Conservation (phyloP, 2,113 vertebrate species). For the Apteryx mantelli region DNA sequence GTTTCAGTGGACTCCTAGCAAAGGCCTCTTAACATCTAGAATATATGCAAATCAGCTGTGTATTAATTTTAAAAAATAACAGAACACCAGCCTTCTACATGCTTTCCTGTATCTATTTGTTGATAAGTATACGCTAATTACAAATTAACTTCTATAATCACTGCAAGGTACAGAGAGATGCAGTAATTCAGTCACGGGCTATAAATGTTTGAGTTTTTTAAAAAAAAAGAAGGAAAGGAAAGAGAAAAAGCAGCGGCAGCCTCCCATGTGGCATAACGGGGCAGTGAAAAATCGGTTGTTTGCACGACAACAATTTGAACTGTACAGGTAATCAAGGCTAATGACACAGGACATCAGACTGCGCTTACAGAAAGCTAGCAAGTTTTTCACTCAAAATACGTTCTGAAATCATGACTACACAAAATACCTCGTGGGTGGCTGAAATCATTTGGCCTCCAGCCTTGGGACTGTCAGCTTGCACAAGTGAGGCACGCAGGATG, state of each 20-base stretch:
- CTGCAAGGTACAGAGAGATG: neutral
- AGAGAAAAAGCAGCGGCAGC: neutral
- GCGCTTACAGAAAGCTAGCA: neutral
- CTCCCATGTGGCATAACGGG: neutral
- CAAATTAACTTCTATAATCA: neutral
- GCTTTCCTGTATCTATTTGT: neutral
- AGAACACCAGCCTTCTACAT: neutral
- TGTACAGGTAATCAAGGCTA: neutral
- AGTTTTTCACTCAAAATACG: neutral
- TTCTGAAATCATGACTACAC: constrained; percentile 35
- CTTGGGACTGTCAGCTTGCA: constrained; percentile 26
- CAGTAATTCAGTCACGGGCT: neutral
- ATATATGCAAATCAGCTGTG: fast-evolving
- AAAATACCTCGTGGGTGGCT: constrained; percentile 56
- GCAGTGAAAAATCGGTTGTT: neutral
- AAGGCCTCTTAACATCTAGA: neutral
- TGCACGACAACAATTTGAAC: neutral
- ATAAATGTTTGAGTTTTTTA: neutral
- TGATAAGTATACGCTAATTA: neutral
- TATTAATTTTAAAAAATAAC: neutral
- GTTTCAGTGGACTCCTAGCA: neutral
- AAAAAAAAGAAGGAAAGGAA: neutral
- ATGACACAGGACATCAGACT: fast-evolving
- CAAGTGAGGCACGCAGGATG: neutral
- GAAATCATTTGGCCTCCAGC: constrained; percentile 51